Conservation (phyloP, 2,113 vertebrate genomes). For the Lophochroa leadbeateri region DNA sequence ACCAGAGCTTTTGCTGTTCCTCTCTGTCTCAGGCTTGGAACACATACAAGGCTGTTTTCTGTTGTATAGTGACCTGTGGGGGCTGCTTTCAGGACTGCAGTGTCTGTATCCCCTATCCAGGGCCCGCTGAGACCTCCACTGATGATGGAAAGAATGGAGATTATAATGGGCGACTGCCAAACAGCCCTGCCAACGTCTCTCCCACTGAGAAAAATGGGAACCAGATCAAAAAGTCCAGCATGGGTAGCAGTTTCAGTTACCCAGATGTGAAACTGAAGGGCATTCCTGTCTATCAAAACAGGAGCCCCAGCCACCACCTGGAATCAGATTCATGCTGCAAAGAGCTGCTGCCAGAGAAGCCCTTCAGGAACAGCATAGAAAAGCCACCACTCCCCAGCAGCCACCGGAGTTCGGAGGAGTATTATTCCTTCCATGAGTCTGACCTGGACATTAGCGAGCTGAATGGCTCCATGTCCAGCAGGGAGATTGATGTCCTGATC, state of each 20-base stretch:
- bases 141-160: constrained; percentile 71
- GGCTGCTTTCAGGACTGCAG: constrained; percentile 79
- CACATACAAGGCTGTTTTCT: constrained; percentile 82
- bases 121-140: constrained; percentile 61
- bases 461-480: constrained; percentile 87
- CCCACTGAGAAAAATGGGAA: constrained; percentile 74
- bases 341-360: constrained; percentile 69
- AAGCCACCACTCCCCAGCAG: constrained; percentile 64
- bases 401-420: constrained; percentile 85
- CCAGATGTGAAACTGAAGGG: constrained; percentile 90
- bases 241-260: constrained; percentile 92
- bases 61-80: constrained; percentile 81
- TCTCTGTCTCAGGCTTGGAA: constrained; percentile 88
- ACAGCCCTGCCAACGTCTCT: constrained; percentile 73
- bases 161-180: constrained; percentile 77
- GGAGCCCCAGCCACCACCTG: constrained; percentile 46
- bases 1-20: constrained; percentile 79
- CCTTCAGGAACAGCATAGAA: constrained; percentile 65
- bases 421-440: constrained; percentile 88
- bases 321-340: constrained; percentile 75
- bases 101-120: constrained; percentile 75
- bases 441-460: constrained; percentile 87
- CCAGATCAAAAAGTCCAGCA: constrained; percentile 71
- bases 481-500: constrained; percentile 93
- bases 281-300: constrained; percentile 82